Evolutionary conservation across 2,797 vertebrate genomes (phyloP).

Genomic region (Malurus leucopterus): DNA sequence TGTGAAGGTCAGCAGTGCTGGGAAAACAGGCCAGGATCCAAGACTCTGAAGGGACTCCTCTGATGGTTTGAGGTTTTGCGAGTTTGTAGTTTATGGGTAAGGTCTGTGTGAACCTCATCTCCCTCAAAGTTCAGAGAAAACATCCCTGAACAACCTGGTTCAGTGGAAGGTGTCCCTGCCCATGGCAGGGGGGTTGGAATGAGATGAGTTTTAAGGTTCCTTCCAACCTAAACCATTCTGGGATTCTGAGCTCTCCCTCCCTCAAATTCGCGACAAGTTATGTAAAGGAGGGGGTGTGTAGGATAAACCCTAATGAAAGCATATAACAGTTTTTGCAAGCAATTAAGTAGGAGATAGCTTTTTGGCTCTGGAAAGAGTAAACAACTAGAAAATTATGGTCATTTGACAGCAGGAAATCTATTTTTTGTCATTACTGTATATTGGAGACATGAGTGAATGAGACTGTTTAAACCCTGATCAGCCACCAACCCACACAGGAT

Average conservation of each 20-base stretch:
- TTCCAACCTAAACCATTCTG: neutral
- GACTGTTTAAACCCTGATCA: neutral
- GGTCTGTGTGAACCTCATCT: neutral
- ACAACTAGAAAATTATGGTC: conserved; percentile 31
- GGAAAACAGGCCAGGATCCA: neutral
- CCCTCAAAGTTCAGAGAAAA: neutral
- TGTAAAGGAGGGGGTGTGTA: neutral
- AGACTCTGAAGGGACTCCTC: neutral
- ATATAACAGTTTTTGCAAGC: neutral
- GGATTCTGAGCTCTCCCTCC: neutral
- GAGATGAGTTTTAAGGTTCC: neutral
- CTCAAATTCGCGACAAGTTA: neutral
- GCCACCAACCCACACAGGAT: conserved; percentile 41
- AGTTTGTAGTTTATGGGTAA: neutral
- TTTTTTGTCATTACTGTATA: conserved; percentile 17
- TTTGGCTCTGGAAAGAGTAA: neutral
- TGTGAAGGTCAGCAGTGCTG: neutral
- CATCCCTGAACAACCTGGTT: neutral
- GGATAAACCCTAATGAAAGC: neutral
- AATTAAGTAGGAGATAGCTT: conserved; percentile 10
- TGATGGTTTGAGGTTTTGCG: neutral
- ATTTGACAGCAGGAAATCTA: conserved; percentile 25
- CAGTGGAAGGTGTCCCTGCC: neutral
- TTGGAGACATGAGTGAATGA: conserved; percentile 15
- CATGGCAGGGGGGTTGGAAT: neutral